Conservation (phyloP, 2,113 vertebrate genomes). For the Garra rufa region DNA sequence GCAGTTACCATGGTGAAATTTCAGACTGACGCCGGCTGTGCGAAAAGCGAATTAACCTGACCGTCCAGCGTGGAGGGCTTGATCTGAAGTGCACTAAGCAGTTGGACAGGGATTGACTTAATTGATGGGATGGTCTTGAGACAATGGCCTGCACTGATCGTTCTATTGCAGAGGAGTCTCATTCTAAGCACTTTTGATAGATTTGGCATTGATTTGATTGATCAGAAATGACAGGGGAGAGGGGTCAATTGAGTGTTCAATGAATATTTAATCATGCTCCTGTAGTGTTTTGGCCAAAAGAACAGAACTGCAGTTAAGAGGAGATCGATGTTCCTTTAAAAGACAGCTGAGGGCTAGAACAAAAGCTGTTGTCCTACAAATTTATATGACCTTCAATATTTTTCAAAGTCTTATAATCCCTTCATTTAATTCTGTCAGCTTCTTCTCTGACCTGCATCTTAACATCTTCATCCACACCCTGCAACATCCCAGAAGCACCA, state of each 20-base stretch:
- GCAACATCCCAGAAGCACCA: slow-evolving; percentile 46
- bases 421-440: neutral
- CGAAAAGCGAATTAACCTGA: slow-evolving; percentile 31
- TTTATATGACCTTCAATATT: slow-evolving; percentile 11
- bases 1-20: slow-evolving; percentile 40
- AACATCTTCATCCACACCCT: neutral
- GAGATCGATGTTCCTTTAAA: slow-evolving; percentile 15
- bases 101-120: slow-evolving; percentile 25
- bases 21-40: neutral
- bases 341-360: neutral
- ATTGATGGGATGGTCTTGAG: slow-evolving; percentile 41
- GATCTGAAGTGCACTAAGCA: slow-evolving; percentile 28
- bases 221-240: slow-evolving; percentile 40
- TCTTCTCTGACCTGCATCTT: slow-evolving; percentile 15
- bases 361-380: neutral
- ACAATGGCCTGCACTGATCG: slow-evolving; percentile 36
- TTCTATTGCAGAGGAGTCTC: slow-evolving; percentile 22
- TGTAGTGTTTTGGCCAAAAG: slow-evolving; percentile 26
- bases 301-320: slow-evolving; percentile 24
- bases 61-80: slow-evolving; percentile 12
- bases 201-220: slow-evolving; percentile 44
- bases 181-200: slow-evolving; percentile 28
- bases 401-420: neutral
- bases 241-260: slow-evolving; percentile 39
- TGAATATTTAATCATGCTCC: slow-evolving; percentile 45